Base-by-base conservation (phyloP, 2,888 invertebrate genomes). In the Trisateles emortualis region DNA sequence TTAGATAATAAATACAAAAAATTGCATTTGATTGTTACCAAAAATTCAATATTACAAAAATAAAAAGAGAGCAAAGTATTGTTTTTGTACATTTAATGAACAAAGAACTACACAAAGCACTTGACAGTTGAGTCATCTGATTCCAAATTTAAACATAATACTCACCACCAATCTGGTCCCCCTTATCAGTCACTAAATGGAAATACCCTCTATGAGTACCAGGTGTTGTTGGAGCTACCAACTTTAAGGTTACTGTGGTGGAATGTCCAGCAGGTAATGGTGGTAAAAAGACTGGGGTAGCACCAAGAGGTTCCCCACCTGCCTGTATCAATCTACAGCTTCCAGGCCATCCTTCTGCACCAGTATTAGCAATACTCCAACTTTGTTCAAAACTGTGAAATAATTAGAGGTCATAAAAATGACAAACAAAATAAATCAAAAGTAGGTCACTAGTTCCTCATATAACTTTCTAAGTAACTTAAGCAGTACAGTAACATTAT, bases 111-210 rank as follows among this genome's bases (percentile, higher is more conserved):
- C 19, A n/a, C 19, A 39, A 1, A 29, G n/a, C n/a, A 0, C 3
- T 2, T n/a, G 9, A 22, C 0, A 16, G 3, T 6, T n/a, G 22
- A 22, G 6, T 13, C 19, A 11, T n/a, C 10, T n/a, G 1, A 22
- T 22, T 14, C 4, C 17, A 38, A 17, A 14, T 33, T 13, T 9
- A 41, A 41, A 14, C 1, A n/a, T 9, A 3, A 24, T 52, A 70
- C 77, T 77, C 91, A 98, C 98, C 98, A 86, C 99, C 99, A 94
- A 99, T 98, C 87, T 96, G 97, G 74, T 96, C 95, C 59, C 98
- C 98, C 74, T 96, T 96, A 33, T 97, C 94, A 52, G 98, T 97
- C 77, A 96, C 96, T 93, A 99, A 94, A 78, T 98, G 95, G 96
- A 98, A 99, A 92, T 97, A 96, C 68, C 97, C 97, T 86, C 96